These are phyloP conservation scores for Pseudomyrmex cubaensis DNA, from an alignment of 1,140 invertebrate genomes.

Conservation along the genomic window DNA sequence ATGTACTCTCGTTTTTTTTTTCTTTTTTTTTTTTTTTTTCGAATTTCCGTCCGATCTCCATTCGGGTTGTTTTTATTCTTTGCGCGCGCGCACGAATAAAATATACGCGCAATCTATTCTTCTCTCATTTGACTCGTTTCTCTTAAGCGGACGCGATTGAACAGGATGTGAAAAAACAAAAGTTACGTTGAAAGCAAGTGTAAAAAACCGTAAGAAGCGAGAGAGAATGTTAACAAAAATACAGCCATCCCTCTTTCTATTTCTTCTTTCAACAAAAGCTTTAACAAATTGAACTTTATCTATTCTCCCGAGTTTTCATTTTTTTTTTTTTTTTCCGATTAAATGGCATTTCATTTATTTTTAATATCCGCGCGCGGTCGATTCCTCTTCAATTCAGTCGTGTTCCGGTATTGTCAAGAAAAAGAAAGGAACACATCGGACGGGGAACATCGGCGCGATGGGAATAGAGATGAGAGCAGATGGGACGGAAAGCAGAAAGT, in stretches of 20 bases:
- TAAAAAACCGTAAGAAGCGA: conserved; percentile 13
- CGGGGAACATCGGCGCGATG: neutral
- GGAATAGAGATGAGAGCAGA: conserved; percentile 29
- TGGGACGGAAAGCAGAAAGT: conserved; percentile 40
- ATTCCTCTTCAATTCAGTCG: conserved; percentile 51
- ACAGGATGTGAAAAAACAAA: conserved; percentile 21
- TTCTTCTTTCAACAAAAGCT: neutral
- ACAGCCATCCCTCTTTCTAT: no score
- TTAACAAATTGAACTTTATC: conserved; percentile 12
- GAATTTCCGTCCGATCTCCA: neutral
- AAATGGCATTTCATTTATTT: conserved; percentile 68
- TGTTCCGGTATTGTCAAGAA: conserved; percentile 17
- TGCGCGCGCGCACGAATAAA: conserved; percentile 41
- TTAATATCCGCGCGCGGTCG: conserved; percentile 71
- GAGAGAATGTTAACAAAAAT: neutral
- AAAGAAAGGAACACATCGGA: neutral
- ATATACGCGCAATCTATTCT: conserved; percentile 66
- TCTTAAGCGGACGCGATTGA: neutral
- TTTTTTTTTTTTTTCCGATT: neutral
- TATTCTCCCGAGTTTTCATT: neutral
- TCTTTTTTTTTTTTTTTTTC: no score
- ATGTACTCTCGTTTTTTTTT: neutral
- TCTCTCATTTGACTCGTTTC: conserved; percentile 44
- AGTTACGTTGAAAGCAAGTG: conserved; percentile 23
- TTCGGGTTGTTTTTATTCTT: neutral